A percentile compares a stretch with the other conserved stretches of the same genome.
Evolutionary conservation across 64 coral and sea anemone genomes (phyloP).

Genomic region (Acropora yongei): DNA sequence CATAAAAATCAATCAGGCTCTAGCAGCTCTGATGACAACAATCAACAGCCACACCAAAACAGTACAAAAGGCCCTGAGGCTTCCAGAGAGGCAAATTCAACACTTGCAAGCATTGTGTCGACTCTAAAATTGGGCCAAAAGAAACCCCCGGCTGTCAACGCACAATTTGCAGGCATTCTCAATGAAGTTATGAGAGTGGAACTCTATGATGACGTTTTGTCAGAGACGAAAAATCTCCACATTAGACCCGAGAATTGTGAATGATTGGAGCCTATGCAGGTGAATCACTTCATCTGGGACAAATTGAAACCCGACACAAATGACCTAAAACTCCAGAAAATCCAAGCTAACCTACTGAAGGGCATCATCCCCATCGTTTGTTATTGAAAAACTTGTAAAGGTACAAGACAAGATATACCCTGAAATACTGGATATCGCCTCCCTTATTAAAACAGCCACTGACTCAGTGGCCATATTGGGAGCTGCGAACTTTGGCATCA

Average conservation of each 20-base stretch:
- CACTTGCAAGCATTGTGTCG: constrained; percentile 34
- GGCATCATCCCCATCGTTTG: no score
- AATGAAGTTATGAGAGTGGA: constrained; percentile 29
- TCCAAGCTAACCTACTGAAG: no score
- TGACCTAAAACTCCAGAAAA: no score
- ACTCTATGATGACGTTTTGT: constrained; percentile 19
- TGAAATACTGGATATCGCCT: constrained; percentile 6
- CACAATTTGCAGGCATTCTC: constrained; percentile 28
- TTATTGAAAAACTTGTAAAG: no score
- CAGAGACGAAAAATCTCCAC: constrained; percentile 43
- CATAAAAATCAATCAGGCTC: no score
- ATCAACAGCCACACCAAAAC: no score
- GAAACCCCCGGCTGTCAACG: constrained; percentile 33
- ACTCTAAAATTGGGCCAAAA: constrained; percentile 33
- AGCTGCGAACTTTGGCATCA: constrained; percentile 36
- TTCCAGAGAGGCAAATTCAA: background rate
- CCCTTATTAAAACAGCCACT: constrained; percentile 35
- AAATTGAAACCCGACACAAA: background rate
- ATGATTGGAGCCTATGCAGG: constrained; percentile 6
- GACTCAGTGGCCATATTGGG: constrained; percentile 44
- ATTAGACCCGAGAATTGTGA: constrained; percentile 52
- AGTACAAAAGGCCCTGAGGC: no score
- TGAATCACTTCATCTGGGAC: constrained; percentile 7
- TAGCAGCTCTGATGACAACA: no score
- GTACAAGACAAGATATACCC: constrained; percentile 10